Base-by-base conservation (phyloP, 2,888 invertebrate genomes). In the Perdita meconis region DNA sequence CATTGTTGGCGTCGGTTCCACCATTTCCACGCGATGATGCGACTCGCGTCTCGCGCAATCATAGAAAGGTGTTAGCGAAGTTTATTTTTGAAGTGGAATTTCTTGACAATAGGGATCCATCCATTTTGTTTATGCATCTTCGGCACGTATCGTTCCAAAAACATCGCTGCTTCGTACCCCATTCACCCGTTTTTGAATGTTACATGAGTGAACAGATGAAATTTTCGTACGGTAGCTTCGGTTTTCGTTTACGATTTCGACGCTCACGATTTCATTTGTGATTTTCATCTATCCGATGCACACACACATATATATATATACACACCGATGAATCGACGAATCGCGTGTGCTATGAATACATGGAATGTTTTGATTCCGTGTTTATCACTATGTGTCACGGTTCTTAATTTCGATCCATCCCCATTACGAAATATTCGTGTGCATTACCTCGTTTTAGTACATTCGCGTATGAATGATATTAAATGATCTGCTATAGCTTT, bases 71-170 rank as follows among this genome's bases (percentile, higher is more conserved):
- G 34, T 22, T n/a, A n/a, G n/a, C n/a, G n/a, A 40, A 63, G 44
- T 65, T 67, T 71, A 73, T 64, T 63, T 75, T 63, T 59, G 70
- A 60, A 59, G 47, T 55, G 47, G 57, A 56, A 59, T 47, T 64
- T 59, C 75, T 73, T 73, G 76, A 84, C 81, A 85, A 84, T 85
- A 84, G 81, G 73, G 69, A 79, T 47, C 69, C 89, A 89, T 88
- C 89, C 89, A 89, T 89, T 87, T 89, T 89, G 89, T 89, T 89
- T 89, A 89, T 83, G 87, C 86, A 80, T 74, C 71, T 69, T 55
- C 77, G 66, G 76, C 74, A 60, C 50, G 69, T 69, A 70, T 81
- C 87, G 75, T 86, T 83, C 80, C 69, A 64, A 88, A 87, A 87
- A 87, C 88, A 88, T 88, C 51, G 16, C 66, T 68, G 55, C 77